Percentiles rank a stretch among this genome's conserved stretches.
Evolutionary conservation across 2,888 invertebrate species (phyloP).

Genomic region (Nasonovia ribisnigri): DNA sequence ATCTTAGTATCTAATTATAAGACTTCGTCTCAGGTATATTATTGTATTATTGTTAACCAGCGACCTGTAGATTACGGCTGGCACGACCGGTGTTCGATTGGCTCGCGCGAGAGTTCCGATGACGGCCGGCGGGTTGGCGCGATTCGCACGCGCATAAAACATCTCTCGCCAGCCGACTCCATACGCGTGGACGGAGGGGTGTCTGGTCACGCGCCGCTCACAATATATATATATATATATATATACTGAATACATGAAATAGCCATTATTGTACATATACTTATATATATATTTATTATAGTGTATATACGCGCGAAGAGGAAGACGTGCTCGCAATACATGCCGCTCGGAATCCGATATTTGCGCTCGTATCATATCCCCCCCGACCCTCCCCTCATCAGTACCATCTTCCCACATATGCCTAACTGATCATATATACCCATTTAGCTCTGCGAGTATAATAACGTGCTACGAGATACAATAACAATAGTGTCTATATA

Average conservation of each 20-base stretch:
- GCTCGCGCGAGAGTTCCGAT: not conserved
- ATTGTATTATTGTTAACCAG: not conserved
- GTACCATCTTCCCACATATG: not conserved
- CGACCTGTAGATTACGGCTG: not conserved
- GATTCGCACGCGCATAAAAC: not conserved
- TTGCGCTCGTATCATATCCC: not conserved
- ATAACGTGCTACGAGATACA: not conserved
- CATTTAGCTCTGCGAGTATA: not conserved
- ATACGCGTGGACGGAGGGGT: not conserved
- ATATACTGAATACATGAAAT: not conserved
- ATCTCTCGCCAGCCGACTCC: not conserved
- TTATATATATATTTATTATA: not conserved
- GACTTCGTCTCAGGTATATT: not conserved
- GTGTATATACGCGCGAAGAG: not conserved
- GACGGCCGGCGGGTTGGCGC: constrained; percentile 23
- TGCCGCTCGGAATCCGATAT: not conserved
- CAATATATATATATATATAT: not conserved
- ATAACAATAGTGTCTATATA: not conserved
- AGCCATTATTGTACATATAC: not conserved
- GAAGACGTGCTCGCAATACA: constrained; percentile 6
- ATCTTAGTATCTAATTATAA: not conserved
- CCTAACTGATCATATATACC: not conserved
- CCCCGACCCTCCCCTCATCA: not conserved
- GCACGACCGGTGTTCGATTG: constrained; percentile 10
- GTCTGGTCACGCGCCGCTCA: constrained; percentile 14